Percentiles rank a stretch among this genome's conserved stretches.
These are phyloP conservation scores for Carterocephalus palaemon DNA, from an alignment of 2,888 invertebrate genomes.

Conservation along the genomic window DNA sequence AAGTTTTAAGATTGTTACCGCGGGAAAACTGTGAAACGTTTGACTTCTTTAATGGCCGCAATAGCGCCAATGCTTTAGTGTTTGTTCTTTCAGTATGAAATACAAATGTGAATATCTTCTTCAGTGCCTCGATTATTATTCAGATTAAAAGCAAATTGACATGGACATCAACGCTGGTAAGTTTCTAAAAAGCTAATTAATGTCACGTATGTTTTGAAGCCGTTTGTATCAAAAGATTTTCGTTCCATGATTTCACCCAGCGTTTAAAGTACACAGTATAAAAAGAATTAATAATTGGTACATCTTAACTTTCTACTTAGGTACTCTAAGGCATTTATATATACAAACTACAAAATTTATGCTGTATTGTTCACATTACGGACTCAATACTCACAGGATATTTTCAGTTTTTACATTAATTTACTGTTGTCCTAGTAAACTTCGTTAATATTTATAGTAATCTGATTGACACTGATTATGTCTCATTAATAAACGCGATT, in stretches of 20 bases:
- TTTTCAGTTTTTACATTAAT: conserved; percentile 11
- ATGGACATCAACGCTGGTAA: conserved; percentile 76
- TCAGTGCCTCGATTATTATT: conserved; percentile 44
- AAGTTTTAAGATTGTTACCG: conserved; percentile 48
- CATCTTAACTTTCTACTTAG: too few species aligned
- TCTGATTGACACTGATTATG: conserved; percentile 18
- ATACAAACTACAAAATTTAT: too few species aligned
- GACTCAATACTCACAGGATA: conserved; percentile 15
- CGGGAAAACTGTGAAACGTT: conserved; percentile 75
- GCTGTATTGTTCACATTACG: too few species aligned
- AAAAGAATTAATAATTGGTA: too few species aligned
- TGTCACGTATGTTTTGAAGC: neutral
- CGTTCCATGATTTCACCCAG: conserved; percentile 2
- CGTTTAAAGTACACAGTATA: too few species aligned
- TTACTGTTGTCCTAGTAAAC: conserved; percentile 4
- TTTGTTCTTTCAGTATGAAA: conserved; percentile 60
- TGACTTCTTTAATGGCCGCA: conserved; percentile 76
- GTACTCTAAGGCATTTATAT: too few species aligned
- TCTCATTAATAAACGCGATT: conserved; percentile 17
- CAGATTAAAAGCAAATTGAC: conserved; percentile 54
- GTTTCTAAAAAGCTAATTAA: conserved; percentile 32
- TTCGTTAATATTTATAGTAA: conserved; percentile 3
- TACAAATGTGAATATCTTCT: conserved; percentile 47
- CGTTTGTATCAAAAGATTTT: conserved; percentile 10
- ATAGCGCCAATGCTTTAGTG: conserved; percentile 75